Evolutionary conservation across 1,140 invertebrate species (phyloP), one percentile per base, ranked within the genome.

Genomic region (Diabrotica virgifera): DNA sequence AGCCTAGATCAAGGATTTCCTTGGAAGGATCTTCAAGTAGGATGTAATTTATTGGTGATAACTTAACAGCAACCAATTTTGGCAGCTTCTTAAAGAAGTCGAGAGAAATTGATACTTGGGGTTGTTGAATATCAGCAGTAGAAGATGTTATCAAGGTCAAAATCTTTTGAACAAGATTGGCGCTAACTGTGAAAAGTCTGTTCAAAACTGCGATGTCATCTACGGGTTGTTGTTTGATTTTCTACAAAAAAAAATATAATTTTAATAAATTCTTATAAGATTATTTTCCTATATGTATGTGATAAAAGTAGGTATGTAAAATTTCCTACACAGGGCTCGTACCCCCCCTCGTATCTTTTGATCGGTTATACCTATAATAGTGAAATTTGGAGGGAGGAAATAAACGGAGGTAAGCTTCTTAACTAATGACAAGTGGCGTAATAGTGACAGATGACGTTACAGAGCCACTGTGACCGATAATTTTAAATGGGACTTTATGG

Each of bases 11-110:
- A 2, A 57, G 46, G 7, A 69, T 6, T 36, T 70, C 65, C 12
- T 63, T 36, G 83, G 75, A 66, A 7, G 56, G 40, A 51, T 90
- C 86, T 50, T 84, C 82, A 37, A 83, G 82, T 0, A 83, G 46
- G 5, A 90, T 6, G 58, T 85, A 82, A 71, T 83, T 85, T 5
- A 90, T n/a, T 0, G 84, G 14, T 24, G 87, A 90, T 38, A 86
- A 77, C 54, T 78, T 81, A 9, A 85, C 66, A 7, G 77, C 78
- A 0, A 81, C 73, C 2, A 85, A 63, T 52, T 74, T 74, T 3
- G 85, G 84, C 0, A 87, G 40, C 37, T 69, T 70, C 8, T 68
- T 66, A 0, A 74, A 36, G 36, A 69, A 36, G 35, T 68, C 53
- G 37, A 61, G 36, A 6, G 80, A 77, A 1, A 72, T 69, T 7